Conservation (phyloP, 2,113 vertebrate genomes). For the Glaucomys volans region DNA sequence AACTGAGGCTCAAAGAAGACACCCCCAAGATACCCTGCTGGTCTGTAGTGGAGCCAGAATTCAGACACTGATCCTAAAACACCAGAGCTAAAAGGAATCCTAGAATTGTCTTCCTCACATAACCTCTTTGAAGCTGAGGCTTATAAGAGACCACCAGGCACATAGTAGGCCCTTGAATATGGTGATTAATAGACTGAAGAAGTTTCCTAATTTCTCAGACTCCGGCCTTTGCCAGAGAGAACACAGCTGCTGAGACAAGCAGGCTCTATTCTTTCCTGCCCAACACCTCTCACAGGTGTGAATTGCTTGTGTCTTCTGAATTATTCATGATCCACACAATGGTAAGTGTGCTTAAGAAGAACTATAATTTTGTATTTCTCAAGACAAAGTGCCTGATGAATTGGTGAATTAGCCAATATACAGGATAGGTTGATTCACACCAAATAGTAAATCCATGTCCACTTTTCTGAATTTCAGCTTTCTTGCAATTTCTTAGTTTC, state of each 20-base stretch:
- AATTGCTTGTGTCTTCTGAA: conserved; percentile 76
- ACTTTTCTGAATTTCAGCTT: conserved; percentile 31
- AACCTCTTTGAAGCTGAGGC: not conserved
- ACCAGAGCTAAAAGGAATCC: not conserved
- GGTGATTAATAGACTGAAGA: not conserved
- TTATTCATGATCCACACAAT: conserved; percentile 79
- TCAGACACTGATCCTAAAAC: not conserved
- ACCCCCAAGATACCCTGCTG: not conserved
- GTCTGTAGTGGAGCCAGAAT: not conserved
- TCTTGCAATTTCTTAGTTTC: not conserved
- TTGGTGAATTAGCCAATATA: not conserved
- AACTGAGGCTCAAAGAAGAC: not conserved
- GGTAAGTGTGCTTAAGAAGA: conserved; percentile 65
- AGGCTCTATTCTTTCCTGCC: conserved; percentile 66
- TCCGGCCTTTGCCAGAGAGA: conserved; percentile 41
- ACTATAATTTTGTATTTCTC: conserved; percentile 53
- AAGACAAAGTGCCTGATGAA: conserved; percentile 58
- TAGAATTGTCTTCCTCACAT: conserved; percentile 25
- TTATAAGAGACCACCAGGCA: not conserved
- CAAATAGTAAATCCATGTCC: not conserved
- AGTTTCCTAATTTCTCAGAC: conserved; percentile 21
- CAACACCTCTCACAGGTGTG: conserved; percentile 79
- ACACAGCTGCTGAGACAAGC: conserved; percentile 67
- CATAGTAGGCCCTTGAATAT: not conserved
- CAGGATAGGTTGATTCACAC: not conserved